Evolutionary conservation across 2,113 vertebrate genomes (phyloP).

Genomic region (Gymnorhina tibicen): DNA sequence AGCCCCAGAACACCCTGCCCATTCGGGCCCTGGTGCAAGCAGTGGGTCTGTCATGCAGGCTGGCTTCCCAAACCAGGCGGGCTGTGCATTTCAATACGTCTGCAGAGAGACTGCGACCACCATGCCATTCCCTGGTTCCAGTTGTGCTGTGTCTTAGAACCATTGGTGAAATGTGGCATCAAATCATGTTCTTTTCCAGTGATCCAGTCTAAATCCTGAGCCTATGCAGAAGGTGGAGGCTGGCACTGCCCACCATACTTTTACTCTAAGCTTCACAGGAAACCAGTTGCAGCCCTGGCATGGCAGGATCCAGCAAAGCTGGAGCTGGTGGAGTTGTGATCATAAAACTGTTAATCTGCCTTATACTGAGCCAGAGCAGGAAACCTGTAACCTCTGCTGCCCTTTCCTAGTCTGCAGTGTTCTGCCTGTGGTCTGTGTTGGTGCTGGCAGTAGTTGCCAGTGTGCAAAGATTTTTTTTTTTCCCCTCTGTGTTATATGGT

Average conservation of each 20-base stretch:
- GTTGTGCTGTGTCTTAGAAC: neutral
- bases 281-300: neutral
- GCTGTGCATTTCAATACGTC: accelerated
- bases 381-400: neutral
- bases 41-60: neutral
- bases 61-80: accelerated
- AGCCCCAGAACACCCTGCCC: neutral
- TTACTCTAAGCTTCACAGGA: neutral
- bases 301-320: neutral
- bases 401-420: neutral
- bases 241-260: accelerated
- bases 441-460: neutral
- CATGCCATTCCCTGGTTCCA: neutral
- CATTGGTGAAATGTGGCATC: neutral
- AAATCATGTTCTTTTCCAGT: neutral
- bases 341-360: neutral
- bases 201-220: neutral
- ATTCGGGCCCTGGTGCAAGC: neutral
- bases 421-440: neutral
- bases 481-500: neutral
- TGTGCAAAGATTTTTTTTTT: neutral
- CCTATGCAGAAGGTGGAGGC: neutral
- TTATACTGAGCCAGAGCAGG: neutral
- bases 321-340: neutral
- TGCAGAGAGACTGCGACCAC: neutral